A percentile compares a stretch with the other conserved stretches of the same genome.
These are phyloP conservation scores for Drosophila parthenogenetica DNA, from an alignment of 2,888 invertebrate species.

Conservation along the genomic window DNA sequence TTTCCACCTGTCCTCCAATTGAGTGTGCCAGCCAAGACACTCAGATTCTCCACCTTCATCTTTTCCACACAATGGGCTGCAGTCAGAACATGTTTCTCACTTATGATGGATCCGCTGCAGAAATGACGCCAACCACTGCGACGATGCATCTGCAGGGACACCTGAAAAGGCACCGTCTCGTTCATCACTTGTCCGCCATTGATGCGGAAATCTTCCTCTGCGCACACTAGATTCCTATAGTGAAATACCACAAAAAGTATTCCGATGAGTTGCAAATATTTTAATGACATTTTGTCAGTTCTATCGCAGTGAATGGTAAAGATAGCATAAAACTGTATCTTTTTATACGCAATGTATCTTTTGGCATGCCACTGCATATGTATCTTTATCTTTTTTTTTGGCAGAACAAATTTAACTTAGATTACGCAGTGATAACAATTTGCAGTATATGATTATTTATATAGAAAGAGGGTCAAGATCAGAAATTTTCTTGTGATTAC, in stretches of 20 bases:
- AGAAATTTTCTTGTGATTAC: too few relatives aligned
- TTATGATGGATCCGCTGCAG: conserved; percentile 84
- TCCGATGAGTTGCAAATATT: conserved; percentile 4
- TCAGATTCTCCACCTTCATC: conserved; percentile 63
- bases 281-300: conserved; percentile 30
- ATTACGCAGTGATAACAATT: not conserved
- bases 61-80: conserved; percentile 84
- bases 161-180: conserved; percentile 82
- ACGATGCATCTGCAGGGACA: conserved; percentile 77
- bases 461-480: conserved; percentile 1
- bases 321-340: not conserved
- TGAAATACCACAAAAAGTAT: conserved; percentile 2
- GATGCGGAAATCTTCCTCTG: conserved; percentile 52
- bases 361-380: not conserved
- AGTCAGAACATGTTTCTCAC: conserved; percentile 80
- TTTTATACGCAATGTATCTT: conserved; percentile 33
- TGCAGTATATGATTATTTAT: not conserved
- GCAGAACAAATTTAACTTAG: not conserved
- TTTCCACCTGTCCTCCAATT: conserved; percentile 75
- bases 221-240: conserved; percentile 1
- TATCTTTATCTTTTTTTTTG: conserved; percentile 11
- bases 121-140: conserved; percentile 81
- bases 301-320: conserved; percentile 6
- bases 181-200: conserved; percentile 75
- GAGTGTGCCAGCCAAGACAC: conserved; percentile 73